Evolutionary conservation across 2,797 vertebrate species (phyloP).

Genomic region (Moxostoma hubbsi): DNA sequence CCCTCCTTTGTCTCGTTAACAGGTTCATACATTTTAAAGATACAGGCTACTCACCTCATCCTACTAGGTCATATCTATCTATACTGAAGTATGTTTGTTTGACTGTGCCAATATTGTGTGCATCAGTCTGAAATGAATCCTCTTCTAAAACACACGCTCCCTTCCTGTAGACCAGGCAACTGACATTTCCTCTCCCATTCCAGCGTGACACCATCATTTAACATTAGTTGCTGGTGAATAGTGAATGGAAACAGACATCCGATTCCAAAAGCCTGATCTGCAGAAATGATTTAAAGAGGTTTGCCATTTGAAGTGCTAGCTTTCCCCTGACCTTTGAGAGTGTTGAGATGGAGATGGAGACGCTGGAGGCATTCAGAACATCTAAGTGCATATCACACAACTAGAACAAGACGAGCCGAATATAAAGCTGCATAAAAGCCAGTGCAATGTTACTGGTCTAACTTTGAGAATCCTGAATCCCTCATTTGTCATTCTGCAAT

Average conservation of each 20-base stretch:
- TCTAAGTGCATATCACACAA: constrained; percentile 10
- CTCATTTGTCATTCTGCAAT: not conserved
- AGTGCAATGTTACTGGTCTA: not conserved
- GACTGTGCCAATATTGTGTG: not conserved
- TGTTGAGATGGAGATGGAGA: constrained; percentile 10
- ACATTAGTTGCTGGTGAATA: constrained; percentile 54
- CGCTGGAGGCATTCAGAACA: constrained; percentile 6
- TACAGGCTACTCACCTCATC: not conserved
- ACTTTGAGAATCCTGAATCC: not conserved
- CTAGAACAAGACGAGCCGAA: not conserved
- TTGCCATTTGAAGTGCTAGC: constrained; percentile 34
- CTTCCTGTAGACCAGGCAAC: constrained; percentile 2
- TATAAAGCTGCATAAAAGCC: not conserved
- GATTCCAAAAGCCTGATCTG: constrained; percentile 49
- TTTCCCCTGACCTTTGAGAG: constrained; percentile 8
- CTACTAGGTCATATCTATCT: not conserved
- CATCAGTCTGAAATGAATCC: not conserved
- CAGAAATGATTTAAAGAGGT: constrained; percentile 58
- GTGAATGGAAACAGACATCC: constrained; percentile 47
- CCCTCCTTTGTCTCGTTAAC: not conserved
- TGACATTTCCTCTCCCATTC: constrained; percentile 35
- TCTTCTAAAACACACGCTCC: not conserved
- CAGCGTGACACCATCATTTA: constrained; percentile 48
- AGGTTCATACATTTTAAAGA: not conserved
- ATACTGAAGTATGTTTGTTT: not conserved